These are phyloP conservation scores for Chouioia cunea DNA, from an alignment of 2,888 invertebrate species.

Conservation along the genomic window DNA sequence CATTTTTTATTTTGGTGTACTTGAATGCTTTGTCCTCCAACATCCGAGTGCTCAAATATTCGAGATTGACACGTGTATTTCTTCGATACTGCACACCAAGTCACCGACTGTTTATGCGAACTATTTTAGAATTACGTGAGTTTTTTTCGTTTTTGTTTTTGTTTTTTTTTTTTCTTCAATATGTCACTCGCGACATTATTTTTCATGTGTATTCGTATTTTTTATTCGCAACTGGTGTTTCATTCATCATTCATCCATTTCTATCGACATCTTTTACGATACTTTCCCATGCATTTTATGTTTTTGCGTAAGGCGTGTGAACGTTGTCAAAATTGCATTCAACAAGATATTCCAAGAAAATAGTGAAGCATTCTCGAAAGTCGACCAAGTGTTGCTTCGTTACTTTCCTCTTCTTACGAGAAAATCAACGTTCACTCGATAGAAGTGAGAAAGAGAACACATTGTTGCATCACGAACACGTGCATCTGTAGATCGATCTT, in stretches of 20 bases:
- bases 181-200: neutral
- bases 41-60: neutral
- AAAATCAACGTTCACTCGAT: neutral
- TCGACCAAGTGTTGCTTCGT: constrained; percentile 4
- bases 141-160: constrained; percentile 14
- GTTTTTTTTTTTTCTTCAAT: constrained; percentile 10
- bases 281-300: too few species aligned
- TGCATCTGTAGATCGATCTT: neutral
- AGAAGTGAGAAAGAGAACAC: constrained; percentile 7
- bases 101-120: constrained; percentile 1
- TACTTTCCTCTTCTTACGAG: constrained; percentile 3
- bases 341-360: neutral
- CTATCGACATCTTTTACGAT: too few species aligned
- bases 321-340: neutral
- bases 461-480: constrained; percentile 30
- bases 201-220: constrained; percentile 1
- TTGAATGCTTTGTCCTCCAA: neutral
- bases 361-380: constrained; percentile 6
- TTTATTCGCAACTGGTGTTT: neutral
- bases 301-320: constrained; percentile 2
- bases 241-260: too few species aligned
- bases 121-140: constrained; percentile 5
- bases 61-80: constrained; percentile 5
- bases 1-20: neutral
- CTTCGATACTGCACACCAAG: constrained; percentile 4